Evolutionary conservation across 2,888 invertebrate genomes (phyloP).

Genomic region (Drosophila nr. perissopoda): DNA sequence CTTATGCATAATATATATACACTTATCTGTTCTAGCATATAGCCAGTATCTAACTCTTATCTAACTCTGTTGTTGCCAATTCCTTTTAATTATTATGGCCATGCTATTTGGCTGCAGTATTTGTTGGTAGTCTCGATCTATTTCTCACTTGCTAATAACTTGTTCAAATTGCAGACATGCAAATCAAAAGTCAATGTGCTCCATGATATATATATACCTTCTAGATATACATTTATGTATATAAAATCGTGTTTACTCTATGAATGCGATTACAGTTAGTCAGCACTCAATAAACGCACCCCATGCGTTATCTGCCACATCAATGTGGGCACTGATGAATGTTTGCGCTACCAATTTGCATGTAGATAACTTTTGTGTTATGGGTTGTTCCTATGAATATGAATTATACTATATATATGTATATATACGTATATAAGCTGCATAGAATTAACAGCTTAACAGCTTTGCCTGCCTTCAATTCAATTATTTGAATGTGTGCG

Average conservation of each 20-base stretch:
- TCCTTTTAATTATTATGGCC: neutral
- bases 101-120: neutral
- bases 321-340: constrained; percentile 42
- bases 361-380: constrained; percentile 11
- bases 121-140: neutral
- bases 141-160: constrained; percentile 39
- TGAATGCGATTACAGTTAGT: constrained; percentile 33
- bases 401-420: neutral
- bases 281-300: constrained; percentile 32
- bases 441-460: constrained; percentile 56
- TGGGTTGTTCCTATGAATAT: constrained; percentile 13
- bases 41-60: no score
- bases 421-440: constrained; percentile 3
- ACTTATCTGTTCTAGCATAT: neutral
- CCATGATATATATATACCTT: no score
- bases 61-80: neutral
- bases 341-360: constrained; percentile 68
- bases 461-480: constrained; percentile 75
- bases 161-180: constrained; percentile 29
- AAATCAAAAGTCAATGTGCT: constrained; percentile 56
- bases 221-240: neutral
- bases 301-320: constrained; percentile 34
- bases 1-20: neutral
- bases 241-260: neutral
- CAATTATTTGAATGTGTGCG: constrained; percentile 58